phyloP scores from a whole-genome alignment of 2,113 vertebrate species.

The Panthera tigris region DNA sequence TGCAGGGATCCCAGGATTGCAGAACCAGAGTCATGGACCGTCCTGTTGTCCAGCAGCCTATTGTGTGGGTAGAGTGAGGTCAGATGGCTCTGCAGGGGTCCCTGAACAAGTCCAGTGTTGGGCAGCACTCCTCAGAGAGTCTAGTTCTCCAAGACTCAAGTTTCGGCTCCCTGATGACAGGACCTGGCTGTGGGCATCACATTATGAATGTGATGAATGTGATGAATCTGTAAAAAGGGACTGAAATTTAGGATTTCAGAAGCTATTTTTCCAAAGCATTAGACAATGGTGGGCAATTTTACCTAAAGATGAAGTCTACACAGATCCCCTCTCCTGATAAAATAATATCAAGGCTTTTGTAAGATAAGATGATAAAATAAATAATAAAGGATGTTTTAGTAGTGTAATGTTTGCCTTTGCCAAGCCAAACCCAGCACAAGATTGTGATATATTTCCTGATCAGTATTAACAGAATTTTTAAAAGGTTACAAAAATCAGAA shows the following conservation, averaged over 20 bases:
- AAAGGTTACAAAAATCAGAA: constrained; percentile 32
- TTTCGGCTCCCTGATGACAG: too few species aligned
- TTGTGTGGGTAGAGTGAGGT: not conserved
- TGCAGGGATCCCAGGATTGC: too few species aligned
- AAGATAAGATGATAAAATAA: not conserved
- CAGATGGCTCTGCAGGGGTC: too few species aligned
- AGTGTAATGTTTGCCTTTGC: not conserved
- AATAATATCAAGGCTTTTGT: not conserved
- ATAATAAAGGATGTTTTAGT: not conserved
- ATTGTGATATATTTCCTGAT: constrained; percentile 38
- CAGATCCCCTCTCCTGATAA: not conserved
- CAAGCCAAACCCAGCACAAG: not conserved
- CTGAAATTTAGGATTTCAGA: not conserved
- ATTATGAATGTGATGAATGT: not conserved
- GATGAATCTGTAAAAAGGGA: not conserved
- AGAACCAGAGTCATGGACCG: accelerated
- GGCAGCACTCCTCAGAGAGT: too few species aligned
- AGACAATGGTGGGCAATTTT: not conserved
- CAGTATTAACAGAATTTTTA: constrained; percentile 19
- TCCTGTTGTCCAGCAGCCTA: accelerated
- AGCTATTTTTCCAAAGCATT: not conserved
- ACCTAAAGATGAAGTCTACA: not conserved
- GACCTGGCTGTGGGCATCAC: too few species aligned
- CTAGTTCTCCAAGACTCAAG: not conserved
- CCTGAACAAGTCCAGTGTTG: too few species aligned